These are phyloP conservation scores for Paramisgurnus dabryanus DNA, from an alignment of 2,113 vertebrate genomes.

Conservation along the genomic window DNA sequence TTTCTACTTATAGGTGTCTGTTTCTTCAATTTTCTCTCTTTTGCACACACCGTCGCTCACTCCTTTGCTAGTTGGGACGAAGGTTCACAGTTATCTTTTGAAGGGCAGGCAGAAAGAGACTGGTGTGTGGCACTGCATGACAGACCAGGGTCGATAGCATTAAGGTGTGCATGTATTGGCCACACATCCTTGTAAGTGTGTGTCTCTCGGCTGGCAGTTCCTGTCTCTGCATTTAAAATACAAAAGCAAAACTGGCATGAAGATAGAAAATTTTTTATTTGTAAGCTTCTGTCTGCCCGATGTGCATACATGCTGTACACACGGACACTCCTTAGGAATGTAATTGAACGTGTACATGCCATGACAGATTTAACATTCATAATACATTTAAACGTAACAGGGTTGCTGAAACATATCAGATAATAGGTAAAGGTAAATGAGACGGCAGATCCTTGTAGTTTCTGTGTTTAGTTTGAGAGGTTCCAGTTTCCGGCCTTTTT, in stretches of 20 bases:
- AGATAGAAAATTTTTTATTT: constrained; percentile 38
- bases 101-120: constrained; percentile 30
- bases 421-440: too few relatives aligned
- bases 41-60: not conserved
- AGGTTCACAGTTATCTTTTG: constrained; percentile 38
- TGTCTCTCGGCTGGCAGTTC: constrained; percentile 40
- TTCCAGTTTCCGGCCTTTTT: constrained; percentile 20
- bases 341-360: too few relatives aligned
- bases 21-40: not conserved
- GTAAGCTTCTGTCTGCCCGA: not conserved
- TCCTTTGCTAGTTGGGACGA: constrained; percentile 27
- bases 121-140: constrained; percentile 40
- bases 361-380: too few relatives aligned
- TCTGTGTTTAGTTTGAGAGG: constrained; percentile 6
- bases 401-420: not conserved
- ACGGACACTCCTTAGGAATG: too few relatives aligned
- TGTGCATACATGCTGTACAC: too few relatives aligned
- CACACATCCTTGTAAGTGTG: constrained; percentile 12
- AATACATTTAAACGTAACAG: too few relatives aligned
- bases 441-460: not conserved
- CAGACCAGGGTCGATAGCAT: constrained; percentile 43
- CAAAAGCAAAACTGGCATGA: constrained; percentile 27
- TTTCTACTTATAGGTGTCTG: not conserved
- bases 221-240: constrained; percentile 36
- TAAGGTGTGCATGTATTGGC: constrained; percentile 15